Evolutionary conservation across 1,140 invertebrate species (phyloP).

Genomic region (Plectus sambesii): DNA sequence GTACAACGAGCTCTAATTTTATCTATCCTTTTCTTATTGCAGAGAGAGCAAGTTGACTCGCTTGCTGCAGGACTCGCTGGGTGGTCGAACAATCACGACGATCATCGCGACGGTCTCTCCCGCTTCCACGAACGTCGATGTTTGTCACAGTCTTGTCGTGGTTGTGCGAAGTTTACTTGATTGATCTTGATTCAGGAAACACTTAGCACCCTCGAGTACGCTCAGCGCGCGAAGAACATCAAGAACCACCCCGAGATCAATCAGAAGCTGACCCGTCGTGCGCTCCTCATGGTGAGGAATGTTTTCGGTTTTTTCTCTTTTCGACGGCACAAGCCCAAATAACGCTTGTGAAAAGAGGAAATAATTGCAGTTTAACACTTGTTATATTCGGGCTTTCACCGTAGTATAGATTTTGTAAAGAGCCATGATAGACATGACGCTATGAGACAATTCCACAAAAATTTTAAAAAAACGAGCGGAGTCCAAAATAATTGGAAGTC

Average conservation of each 20-base stretch:
- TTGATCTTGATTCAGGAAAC: conserved; percentile 63
- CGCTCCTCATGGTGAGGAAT: conserved; percentile 65
- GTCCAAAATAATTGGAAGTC: too few species aligned
- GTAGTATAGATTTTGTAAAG: too few species aligned
- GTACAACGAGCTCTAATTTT: too few species aligned
- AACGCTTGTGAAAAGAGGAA: too few species aligned
- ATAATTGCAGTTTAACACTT: too few species aligned
- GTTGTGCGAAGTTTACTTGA: conserved; percentile 1
- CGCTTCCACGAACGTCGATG: conserved; percentile 62
- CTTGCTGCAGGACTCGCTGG: conserved; percentile 83
- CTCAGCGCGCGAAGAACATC: conserved; percentile 84
- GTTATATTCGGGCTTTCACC: too few species aligned
- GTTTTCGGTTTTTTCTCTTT: conserved; percentile 17
- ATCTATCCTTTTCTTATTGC: conserved; percentile 45
- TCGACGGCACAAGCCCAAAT: too few species aligned
- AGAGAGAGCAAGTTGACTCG: conserved; percentile 85
- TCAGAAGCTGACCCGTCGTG: conserved; percentile 76
- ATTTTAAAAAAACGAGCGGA: too few species aligned
- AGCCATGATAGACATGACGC: too few species aligned
- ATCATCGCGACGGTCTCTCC: conserved; percentile 91
- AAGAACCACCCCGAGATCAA: conserved; percentile 88
- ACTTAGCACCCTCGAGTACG: conserved; percentile 85
- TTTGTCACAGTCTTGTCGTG: conserved; percentile 23
- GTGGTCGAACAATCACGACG: conserved; percentile 82
- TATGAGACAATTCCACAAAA: too few species aligned